A percentile compares a stretch with the other conserved stretches of the same genome.
These are phyloP conservation scores for Gobionotothen gibberifrons DNA, from an alignment of 2,797 vertebrate genomes.

Conservation along the genomic window DNA sequence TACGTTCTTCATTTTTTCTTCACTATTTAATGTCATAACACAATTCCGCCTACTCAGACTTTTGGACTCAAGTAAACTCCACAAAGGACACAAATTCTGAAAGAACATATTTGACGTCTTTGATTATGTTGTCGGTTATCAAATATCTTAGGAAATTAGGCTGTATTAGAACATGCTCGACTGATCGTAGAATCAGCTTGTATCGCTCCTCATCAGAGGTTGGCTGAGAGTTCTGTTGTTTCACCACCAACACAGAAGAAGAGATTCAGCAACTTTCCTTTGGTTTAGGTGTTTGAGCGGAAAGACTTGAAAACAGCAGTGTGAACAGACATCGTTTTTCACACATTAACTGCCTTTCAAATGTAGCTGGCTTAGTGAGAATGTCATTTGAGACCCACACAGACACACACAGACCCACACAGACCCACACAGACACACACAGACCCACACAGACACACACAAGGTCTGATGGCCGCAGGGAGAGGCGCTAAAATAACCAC, in stretches of 20 bases:
- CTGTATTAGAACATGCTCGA: background rate
- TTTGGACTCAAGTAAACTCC: background rate
- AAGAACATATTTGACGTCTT: background rate
- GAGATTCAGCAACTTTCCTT: background rate
- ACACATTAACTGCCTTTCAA: conserved; percentile 11
- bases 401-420: conserved; percentile 36
- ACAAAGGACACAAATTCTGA: background rate
- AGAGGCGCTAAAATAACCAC: conserved; percentile 54
- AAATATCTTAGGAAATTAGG: background rate
- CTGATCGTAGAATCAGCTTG: background rate
- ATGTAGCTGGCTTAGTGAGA: conserved; percentile 11
- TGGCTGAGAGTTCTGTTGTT: background rate
- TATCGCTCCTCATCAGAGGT: background rate
- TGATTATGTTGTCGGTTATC: background rate
- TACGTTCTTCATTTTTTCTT: background rate
- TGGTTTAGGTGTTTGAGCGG: background rate
- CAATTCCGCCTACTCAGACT: background rate
- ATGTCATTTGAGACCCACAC: conserved; percentile 24
- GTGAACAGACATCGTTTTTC: background rate
- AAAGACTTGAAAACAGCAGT: background rate
- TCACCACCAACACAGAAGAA: background rate
- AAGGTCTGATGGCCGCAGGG: conserved; percentile 41
- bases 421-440: conserved; percentile 34
- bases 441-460: conserved; percentile 32
- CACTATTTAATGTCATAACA: background rate